Percentiles rank a stretch among this genome's conserved stretches.
Conservation (phyloP, 2,113 vertebrate genomes). For the Lamprologus ornatipinnis region DNA sequence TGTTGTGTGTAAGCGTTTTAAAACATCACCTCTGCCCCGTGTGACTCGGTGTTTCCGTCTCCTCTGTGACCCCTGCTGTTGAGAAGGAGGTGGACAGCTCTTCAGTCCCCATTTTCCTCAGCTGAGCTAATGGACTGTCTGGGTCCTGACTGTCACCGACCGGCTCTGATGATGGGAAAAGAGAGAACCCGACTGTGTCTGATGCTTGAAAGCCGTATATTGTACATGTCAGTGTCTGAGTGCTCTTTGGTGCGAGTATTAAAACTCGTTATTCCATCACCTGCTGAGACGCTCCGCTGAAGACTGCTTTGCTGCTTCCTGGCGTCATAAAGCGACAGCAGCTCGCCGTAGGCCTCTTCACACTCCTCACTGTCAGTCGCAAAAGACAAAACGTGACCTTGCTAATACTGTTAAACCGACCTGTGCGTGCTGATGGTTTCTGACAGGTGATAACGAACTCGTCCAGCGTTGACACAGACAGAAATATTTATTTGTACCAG, state of each 20-base stretch:
- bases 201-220: not conserved
- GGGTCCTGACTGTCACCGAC: not conserved
- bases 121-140: not conserved
- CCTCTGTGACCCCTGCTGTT: conserved; percentile 45
- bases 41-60: conserved; percentile 6
- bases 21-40: conserved; percentile 33
- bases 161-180: conserved; percentile 1
- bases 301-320: conserved; percentile 38
- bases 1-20: not conserved
- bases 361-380: conserved; percentile 76
- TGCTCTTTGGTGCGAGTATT: not conserved
- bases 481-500: conserved; percentile 64
- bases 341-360: conserved; percentile 71
- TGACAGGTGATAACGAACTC: not conserved
- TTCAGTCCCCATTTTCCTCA: conserved; percentile 26
- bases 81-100: conserved; percentile 63
- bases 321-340: conserved; percentile 65
- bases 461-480: not conserved
- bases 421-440: not conserved
- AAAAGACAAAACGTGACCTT: not conserved
- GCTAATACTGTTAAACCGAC: not conserved
- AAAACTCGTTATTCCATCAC: conserved; percentile 26
- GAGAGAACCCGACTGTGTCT: not conserved
- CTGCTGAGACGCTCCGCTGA: conserved; percentile 37
- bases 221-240: not conserved